Evolutionary conservation across 2,888 invertebrate species (phyloP).

Genomic region (Amblyteles armatorius): DNA sequence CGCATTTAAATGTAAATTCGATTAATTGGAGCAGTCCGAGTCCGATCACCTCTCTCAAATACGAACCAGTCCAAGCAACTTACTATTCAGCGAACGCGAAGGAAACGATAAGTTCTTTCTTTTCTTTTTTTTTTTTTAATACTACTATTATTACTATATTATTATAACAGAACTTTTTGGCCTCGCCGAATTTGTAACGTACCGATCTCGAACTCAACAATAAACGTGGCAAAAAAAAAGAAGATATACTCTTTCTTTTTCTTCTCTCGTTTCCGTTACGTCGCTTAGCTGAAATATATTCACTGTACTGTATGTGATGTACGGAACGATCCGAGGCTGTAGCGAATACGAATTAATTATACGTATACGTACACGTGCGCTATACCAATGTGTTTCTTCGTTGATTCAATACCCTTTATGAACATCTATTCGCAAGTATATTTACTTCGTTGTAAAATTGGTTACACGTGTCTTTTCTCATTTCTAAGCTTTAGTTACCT

Average conservation of each 20-base stretch:
- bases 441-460: conserved; percentile 46
- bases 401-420: conserved; percentile 37
- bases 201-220: conserved; percentile 49
- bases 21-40: conserved; percentile 30
- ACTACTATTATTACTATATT: conserved; percentile 11
- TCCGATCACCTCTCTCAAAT: conserved; percentile 56
- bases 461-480: neutral
- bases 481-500: conserved; percentile 4
- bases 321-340: conserved; percentile 33
- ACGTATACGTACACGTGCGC: conserved; percentile 55
- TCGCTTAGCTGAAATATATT: conserved; percentile 54
- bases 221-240: conserved; percentile 39
- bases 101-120: conserved; percentile 14
- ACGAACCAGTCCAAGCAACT: conserved; percentile 69
- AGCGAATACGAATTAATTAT: conserved; percentile 61
- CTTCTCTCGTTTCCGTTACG: conserved; percentile 47
- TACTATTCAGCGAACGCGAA: conserved; percentile 41
- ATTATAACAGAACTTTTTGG: conserved; percentile 24
- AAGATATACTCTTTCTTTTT: conserved; percentile 30
- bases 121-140: conserved; percentile 3
- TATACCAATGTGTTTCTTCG: conserved; percentile 45
- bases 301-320: conserved; percentile 37
- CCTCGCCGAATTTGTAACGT: conserved; percentile 34
- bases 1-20: conserved; percentile 59
- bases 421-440: conserved; percentile 35